These are phyloP conservation scores for Drosophila atroscutellata DNA, from an alignment of 2,888 invertebrate genomes.

Conservation along the genomic window DNA sequence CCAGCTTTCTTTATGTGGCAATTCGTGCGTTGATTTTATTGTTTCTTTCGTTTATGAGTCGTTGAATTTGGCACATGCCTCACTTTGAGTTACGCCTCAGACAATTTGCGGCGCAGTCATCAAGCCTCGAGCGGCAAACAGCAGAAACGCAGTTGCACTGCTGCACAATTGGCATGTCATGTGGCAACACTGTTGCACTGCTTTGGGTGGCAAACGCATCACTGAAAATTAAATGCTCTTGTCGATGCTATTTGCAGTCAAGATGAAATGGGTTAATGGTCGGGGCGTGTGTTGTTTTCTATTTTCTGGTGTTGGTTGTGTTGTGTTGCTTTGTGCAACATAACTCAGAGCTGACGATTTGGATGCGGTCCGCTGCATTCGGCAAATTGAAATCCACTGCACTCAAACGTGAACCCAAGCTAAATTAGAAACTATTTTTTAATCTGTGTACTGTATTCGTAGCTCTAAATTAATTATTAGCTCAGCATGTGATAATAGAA, in stretches of 20 bases:
- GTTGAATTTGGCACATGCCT: constrained; percentile 72
- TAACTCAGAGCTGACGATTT: constrained; percentile 24
- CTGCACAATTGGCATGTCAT: constrained; percentile 1
- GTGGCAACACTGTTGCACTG: constrained; percentile 65
- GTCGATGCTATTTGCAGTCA: constrained; percentile 47
- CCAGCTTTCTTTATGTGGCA: constrained; percentile 11
- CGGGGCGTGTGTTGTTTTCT: constrained; percentile 62
- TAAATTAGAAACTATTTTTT: constrained; percentile 1
- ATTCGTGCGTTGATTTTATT: constrained; percentile 72
- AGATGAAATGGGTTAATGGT: constrained; percentile 71
- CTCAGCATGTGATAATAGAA: neutral
- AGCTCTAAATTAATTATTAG: neutral
- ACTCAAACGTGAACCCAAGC: constrained; percentile 7
- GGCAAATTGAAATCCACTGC: constrained; percentile 12
- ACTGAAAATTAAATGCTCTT: constrained; percentile 68
- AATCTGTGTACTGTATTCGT: neutral
- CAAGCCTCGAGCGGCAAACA: neutral
- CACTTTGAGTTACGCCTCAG: constrained; percentile 20
- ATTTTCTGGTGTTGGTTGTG: neutral
- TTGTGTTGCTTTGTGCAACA: constrained; percentile 10
- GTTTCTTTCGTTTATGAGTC: constrained; percentile 74
- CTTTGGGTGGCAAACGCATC: constrained; percentile 49
- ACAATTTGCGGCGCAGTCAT: constrained; percentile 40
- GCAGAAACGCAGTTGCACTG: constrained; percentile 11
- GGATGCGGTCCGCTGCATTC: constrained; percentile 16